Evolutionary conservation across 2,888 invertebrate genomes (phyloP).

Genomic region (Xanthorhoe spadicearia): DNA sequence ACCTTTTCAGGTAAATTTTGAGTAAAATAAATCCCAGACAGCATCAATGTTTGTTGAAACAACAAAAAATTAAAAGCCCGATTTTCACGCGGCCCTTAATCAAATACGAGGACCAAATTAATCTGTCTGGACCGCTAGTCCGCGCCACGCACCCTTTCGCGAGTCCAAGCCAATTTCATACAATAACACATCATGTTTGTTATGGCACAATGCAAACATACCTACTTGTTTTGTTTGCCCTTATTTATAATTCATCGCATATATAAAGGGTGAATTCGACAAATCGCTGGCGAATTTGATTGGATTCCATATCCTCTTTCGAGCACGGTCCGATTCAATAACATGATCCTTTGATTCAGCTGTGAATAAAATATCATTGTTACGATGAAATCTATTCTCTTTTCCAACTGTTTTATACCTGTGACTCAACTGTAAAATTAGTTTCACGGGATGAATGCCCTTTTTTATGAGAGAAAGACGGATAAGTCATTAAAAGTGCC

Average conservation of each 20-base stretch:
- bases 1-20: slow-evolving; percentile 22
- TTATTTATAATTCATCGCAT: slow-evolving; percentile 69
- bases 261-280: slow-evolving; percentile 60
- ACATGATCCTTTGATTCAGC: slow-evolving; percentile 49
- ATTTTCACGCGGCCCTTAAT: slow-evolving; percentile 43
- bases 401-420: slow-evolving; percentile 20
- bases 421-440: slow-evolving; percentile 41
- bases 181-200: slow-evolving; percentile 72
- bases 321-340: slow-evolving; percentile 53
- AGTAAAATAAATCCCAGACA: slow-evolving; percentile 30
- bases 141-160: slow-evolving; percentile 47
- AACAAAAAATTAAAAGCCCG: slow-evolving; percentile 43
- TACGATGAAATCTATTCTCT: slow-evolving; percentile 16
- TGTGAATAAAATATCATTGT: slow-evolving; percentile 28
- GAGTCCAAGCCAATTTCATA: slow-evolving; percentile 70
- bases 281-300: slow-evolving; percentile 65
- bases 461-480: slow-evolving; percentile 66
- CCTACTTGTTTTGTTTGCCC: slow-evolving; percentile 62
- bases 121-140: slow-evolving; percentile 56
- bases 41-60: slow-evolving; percentile 36
- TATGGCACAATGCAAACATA: slow-evolving; percentile 61
- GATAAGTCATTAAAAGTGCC: slow-evolving; percentile 82
- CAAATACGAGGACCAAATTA: slow-evolving; percentile 66
- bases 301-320: slow-evolving; percentile 67
- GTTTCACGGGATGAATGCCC: slow-evolving; percentile 57